Percentiles rank a stretch among this genome's conserved stretches.
Evolutionary conservation across 2,888 invertebrate genomes (phyloP).

Genomic region (Bellardia pandia): DNA sequence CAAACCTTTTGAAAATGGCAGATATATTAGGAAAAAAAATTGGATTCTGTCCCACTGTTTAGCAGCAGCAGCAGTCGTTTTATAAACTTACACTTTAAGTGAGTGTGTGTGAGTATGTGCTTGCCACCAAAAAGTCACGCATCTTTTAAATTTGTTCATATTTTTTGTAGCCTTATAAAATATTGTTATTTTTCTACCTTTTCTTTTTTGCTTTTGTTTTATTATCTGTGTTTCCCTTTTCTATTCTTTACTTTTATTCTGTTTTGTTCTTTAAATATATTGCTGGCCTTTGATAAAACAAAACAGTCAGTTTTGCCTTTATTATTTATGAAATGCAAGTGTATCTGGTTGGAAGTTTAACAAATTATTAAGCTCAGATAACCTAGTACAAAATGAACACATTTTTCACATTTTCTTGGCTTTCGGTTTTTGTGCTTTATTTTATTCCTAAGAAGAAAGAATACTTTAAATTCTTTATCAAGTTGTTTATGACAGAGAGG

Average conservation of each 20-base stretch:
- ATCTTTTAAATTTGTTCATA: not conserved
- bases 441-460: not conserved
- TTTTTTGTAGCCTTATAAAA: slow-evolving; percentile 13
- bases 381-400: slow-evolving; percentile 49
- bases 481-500: too few relatives aligned
- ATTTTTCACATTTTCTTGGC: slow-evolving; percentile 23
- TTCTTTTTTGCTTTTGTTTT: slow-evolving; percentile 20
- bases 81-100: too few relatives aligned
- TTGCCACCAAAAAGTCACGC: too few relatives aligned
- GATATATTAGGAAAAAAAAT: too few relatives aligned
- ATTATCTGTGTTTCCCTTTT: slow-evolving; percentile 5
- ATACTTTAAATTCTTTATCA: not conserved
- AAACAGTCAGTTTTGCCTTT: slow-evolving; percentile 34
- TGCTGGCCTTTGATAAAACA: slow-evolving; percentile 28
- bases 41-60: too few relatives aligned
- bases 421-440: not conserved
- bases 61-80: too few relatives aligned
- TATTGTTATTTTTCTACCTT: not conserved
- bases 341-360: slow-evolving; percentile 40
- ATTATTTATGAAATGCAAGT: slow-evolving; percentile 67
- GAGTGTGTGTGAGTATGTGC: too few relatives aligned
- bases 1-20: too few relatives aligned
- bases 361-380: slow-evolving; percentile 61
- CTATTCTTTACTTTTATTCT: not conserved
- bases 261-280: not conserved